Base-by-base conservation (phyloP, 2,113 vertebrate genomes). In the Plotosus lineatus region DNA sequence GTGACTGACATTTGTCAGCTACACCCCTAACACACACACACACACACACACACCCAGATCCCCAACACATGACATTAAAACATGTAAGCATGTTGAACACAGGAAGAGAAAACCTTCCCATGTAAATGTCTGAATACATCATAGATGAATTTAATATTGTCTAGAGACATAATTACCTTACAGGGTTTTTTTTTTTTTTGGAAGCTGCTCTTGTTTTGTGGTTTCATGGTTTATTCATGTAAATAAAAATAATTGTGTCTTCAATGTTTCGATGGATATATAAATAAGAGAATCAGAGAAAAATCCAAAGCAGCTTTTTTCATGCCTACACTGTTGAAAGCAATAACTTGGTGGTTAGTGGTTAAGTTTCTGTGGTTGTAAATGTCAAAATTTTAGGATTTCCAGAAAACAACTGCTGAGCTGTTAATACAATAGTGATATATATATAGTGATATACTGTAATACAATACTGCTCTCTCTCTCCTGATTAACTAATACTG, bases 21-120 rank as follows among this genome's bases (percentile, higher is more conserved):
- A 26, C 72, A 79, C 46, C 74, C 58, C 48, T 77, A 21, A 44
- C 23, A 63, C 51, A 55, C 74, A 78, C 69, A 82, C 75, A 82
- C 75, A 36, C n/a, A n/a, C n/a, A n/a, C 55, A 74, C 66, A 66
- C 26, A 68, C 51, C 61, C 58, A 55, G 40, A 50, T 12, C 10
- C 51, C 15, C 66, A 72, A 63, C 46, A 60, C 61, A 38, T 60
- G 33, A 55, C 44, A 50, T 19, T 46, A 21, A 44, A 31, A 42
- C 46, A 68, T 14, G 2, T 10, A 31, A 28, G 15, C 50, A 23
- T 63, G 36, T 4, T 40, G 26, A 31, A 61, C 61, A 46, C n/a
- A 40, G 33, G 21, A 75, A 77, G 75, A 33, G 26, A 76, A n/a
- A 36, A 38, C 36, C n/a, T n/a, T n/a, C n/a, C n/a, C 6, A 7